These are phyloP conservation scores for Ceyx margarethae DNA, from an alignment of 2,113 vertebrate species.

Conservation along the genomic window DNA sequence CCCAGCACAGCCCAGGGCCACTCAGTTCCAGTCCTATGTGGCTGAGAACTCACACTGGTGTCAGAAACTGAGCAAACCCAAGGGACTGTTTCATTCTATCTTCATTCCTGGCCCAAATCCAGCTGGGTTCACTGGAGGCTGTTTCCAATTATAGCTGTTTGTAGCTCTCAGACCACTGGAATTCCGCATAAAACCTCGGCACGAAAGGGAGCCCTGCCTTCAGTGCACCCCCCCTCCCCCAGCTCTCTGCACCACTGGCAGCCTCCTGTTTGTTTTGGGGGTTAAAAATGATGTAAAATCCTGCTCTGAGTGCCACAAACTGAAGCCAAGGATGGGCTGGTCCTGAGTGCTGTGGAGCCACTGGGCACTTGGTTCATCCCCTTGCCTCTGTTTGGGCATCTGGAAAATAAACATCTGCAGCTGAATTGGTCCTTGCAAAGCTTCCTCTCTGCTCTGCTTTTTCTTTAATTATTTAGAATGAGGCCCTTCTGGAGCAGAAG, in stretches of 20 bases:
- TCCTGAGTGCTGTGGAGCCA: neutral
- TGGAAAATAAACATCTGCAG: neutral
- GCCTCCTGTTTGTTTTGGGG: neutral
- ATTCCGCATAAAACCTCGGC: neutral
- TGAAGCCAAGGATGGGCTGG: neutral
- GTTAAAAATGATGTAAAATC: neutral
- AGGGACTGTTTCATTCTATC: neutral
- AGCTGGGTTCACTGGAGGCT: neutral
- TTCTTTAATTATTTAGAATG: neutral
- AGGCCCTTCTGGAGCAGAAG: neutral
- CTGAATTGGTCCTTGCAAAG: neutral
- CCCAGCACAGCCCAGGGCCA: neutral
- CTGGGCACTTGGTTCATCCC: neutral
- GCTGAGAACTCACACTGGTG: neutral
- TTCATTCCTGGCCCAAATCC: neutral
- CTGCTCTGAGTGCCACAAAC: neutral
- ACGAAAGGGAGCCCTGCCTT: neutral
- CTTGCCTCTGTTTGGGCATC: neutral
- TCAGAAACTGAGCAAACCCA: neutral
- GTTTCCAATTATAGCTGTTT: neutral
- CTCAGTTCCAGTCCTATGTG: neutral
- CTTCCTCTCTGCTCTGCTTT: neutral
- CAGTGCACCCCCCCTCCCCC: fast-evolving
- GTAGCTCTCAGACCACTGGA: neutral
- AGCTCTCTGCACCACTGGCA: neutral